These are phyloP conservation scores for Sebastes oblongus DNA, from an alignment of 2,797 vertebrate species.

Conservation along the genomic window DNA sequence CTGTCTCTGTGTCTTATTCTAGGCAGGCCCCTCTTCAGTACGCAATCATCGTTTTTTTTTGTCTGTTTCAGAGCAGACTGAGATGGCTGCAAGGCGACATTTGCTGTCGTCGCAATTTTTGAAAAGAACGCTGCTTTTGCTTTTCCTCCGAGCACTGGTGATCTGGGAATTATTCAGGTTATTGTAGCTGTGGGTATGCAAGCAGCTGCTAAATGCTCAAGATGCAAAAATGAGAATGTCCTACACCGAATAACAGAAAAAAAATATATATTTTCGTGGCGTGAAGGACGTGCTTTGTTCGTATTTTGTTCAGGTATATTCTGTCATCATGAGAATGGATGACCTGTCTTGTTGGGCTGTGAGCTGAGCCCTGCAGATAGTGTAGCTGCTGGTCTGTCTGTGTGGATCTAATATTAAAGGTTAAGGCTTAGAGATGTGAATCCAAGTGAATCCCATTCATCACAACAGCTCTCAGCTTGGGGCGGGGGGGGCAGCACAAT, in stretches of 20 bases:
- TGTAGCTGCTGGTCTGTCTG: background rate
- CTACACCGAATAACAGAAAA: background rate
- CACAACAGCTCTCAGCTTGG: background rate
- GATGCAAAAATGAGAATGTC: background rate
- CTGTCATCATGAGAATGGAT: slow-evolving; percentile 8
- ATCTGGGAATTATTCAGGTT: background rate
- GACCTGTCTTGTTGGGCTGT: background rate
- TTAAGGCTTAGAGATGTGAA: slow-evolving; percentile 16
- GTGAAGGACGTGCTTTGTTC: background rate
- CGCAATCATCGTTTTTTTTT: background rate
- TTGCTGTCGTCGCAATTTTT: background rate
- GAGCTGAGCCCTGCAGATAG: slow-evolving; percentile 8
- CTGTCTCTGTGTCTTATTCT: background rate
- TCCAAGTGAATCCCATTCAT: slow-evolving; percentile 34
- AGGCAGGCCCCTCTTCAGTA: background rate
- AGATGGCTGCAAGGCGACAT: background rate
- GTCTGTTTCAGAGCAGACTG: background rate
- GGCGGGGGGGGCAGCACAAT: background rate
- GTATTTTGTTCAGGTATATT: background rate
- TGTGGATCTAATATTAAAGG: slow-evolving; percentile 23
- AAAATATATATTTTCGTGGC: background rate
- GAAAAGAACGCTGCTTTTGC: background rate
- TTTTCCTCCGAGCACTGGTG: background rate
- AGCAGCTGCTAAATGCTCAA: background rate
- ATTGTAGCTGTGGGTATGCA: background rate